Evolutionary conservation across 2,113 vertebrate species (phyloP), one percentile per base, ranked within the genome.

Genomic region (Macquaria australasica): DNA sequence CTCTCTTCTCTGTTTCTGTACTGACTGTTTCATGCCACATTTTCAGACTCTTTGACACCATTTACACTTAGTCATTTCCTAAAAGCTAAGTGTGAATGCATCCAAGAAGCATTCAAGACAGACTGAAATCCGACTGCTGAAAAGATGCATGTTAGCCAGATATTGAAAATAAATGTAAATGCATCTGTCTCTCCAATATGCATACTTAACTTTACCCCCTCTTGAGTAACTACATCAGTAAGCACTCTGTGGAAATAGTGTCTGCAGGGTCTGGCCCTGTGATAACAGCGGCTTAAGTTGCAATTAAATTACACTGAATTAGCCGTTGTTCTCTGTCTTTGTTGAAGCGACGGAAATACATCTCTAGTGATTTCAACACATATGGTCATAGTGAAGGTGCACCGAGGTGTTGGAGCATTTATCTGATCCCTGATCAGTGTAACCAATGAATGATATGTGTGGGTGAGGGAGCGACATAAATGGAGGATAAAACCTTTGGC

Each of bases 261-360:
- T 67, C 75, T 41, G 20, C 60, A 20, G 43, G 43, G 10, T 37
- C 28, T 51, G 5, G 21, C 28, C 51, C 14, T 28, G 34, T 31
- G 14, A 62, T 63, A 31, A 77, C 25, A 43, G 58, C 37, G 48
- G 34, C 48, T 56, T 6, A 43, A 69, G 31, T 69, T 58, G 14
- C 58, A n/a, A 10, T 70, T 69, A 53, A 50, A 51, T 76, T 25
- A 39, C 48, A 41, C 23, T 55, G 1, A 70, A 68, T 76, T 31
- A 31, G 8, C 72, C 1, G 6, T 50, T 48, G 1, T n/a, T 81
- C 23, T 75, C 5, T 45, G 3, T 68, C 25, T 68, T 39, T 43
- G 45, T 12, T 50, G 31, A 81, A 73, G 23, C 12, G 2, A 15
- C 12, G 34, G 5, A 37, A 25, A 48, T n/a, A 59, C 21, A 8